A percentile compares a stretch with the other conserved stretches of the same genome.
These are phyloP conservation scores for Myopa testacea DNA, from an alignment of 2,888 invertebrate genomes.

Conservation along the genomic window DNA sequence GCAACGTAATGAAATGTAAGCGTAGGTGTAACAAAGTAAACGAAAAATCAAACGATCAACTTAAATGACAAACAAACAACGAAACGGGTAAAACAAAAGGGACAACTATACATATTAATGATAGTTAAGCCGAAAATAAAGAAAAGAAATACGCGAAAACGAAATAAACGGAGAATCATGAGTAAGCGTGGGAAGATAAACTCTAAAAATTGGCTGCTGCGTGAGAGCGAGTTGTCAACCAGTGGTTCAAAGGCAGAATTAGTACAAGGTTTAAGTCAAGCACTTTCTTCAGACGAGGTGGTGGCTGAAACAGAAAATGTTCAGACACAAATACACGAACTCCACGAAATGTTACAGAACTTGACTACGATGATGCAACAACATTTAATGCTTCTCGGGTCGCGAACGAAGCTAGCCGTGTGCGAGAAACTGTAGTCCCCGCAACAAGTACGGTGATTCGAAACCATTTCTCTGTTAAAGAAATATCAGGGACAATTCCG, in stretches of 20 bases:
- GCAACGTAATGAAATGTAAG: background rate
- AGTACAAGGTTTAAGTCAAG: conserved; percentile 1
- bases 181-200: background rate
- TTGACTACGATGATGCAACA: background rate
- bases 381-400: background rate
- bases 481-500: conserved; percentile 38
- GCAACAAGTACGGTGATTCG: background rate
- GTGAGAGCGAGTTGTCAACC: background rate
- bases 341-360: background rate
- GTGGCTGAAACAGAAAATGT: background rate
- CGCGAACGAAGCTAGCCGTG: background rate
- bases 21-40: background rate
- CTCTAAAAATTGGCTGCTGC: conserved; percentile 7
- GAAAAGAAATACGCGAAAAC: background rate
- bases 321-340: background rate
- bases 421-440: background rate
- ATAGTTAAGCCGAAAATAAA: background rate
- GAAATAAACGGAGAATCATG: background rate
- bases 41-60: background rate
- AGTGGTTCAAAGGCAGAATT: background rate
- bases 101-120: conserved; percentile 1
- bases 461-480: conserved; percentile 26
- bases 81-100: background rate
- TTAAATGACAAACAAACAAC: background rate
- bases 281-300: background rate